These are phyloP conservation scores for Allenopithecus nigroviridis DNA, from an alignment of 2,797 vertebrate species.

Conservation along the genomic window DNA sequence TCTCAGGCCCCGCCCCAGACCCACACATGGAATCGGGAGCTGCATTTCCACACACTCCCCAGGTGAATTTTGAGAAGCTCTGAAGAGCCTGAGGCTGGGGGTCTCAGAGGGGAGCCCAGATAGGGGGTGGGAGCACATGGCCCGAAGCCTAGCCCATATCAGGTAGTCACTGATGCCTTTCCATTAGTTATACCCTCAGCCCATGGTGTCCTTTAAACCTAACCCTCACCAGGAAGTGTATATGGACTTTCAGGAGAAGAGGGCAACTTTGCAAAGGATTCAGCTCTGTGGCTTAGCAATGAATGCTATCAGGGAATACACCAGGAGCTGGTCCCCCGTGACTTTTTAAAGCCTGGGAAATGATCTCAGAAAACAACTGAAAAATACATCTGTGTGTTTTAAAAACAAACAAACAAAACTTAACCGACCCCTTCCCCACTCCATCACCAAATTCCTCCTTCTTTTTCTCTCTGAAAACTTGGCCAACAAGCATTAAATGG, in stretches of 20 bases:
- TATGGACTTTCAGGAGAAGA: background rate
- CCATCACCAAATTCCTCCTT: background rate
- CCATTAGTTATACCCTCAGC: background rate
- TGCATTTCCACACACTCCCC: background rate
- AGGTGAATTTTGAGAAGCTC: background rate
- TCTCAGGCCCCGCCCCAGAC: background rate
- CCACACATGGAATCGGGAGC: too few species aligned
- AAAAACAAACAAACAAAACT: background rate
- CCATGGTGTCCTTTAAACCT: background rate
- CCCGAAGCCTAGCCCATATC: background rate
- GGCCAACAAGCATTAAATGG: constrained; percentile 1
- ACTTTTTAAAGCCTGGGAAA: background rate
- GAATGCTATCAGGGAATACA: background rate
- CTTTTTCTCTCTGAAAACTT: constrained; percentile 35
- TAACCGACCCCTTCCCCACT: background rate
- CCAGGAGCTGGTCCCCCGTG: background rate
- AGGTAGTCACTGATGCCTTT: fast-evolving
- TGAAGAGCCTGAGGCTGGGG: background rate
- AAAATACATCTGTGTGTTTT: background rate
- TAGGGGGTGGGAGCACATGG: too few species aligned
- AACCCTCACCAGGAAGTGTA: background rate
- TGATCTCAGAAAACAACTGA: constrained; percentile 6
- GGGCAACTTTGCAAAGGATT: background rate
- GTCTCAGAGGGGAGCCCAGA: background rate
- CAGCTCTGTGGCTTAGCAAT: background rate